A percentile compares a stretch with the other conserved stretches of the same genome.
phyloP scores from a whole-genome alignment of 2,797 vertebrate species.

The Acanthurus leucopareius region DNA sequence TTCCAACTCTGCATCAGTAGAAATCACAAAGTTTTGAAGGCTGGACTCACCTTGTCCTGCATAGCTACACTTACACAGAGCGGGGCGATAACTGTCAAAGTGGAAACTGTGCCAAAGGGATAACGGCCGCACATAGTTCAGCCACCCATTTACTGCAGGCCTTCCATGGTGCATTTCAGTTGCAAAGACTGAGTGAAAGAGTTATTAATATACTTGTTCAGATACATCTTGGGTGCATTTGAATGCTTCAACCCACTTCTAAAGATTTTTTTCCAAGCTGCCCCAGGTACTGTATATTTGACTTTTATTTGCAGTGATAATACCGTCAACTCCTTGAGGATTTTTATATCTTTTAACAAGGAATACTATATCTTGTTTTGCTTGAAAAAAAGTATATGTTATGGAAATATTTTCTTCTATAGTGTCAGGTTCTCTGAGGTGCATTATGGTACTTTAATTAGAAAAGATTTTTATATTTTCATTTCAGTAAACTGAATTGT shows the following conservation, averaged over 20 bases:
- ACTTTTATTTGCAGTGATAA: slow-evolving; percentile 40
- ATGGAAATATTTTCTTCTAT: slow-evolving; percentile 49
- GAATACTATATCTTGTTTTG: slow-evolving; percentile 39
- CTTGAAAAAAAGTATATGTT: slow-evolving; percentile 35
- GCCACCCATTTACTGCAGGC: slow-evolving; percentile 39
- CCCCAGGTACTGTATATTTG: slow-evolving; percentile 21
- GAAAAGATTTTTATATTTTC: slow-evolving; percentile 27
- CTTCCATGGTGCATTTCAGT: slow-evolving; percentile 34
- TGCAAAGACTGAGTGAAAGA: slow-evolving; percentile 4
- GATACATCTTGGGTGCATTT: slow-evolving; percentile 4
- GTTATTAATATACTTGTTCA: slow-evolving; percentile 1
- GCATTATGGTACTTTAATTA: slow-evolving; percentile 27
- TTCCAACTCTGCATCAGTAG: slow-evolving; percentile 71
- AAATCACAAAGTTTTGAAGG: slow-evolving; percentile 83
- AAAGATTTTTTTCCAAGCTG: slow-evolving; percentile 24
- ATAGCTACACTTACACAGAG: slow-evolving; percentile 68
- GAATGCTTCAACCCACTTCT: slow-evolving; percentile 14
- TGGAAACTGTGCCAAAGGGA: slow-evolving; percentile 70
- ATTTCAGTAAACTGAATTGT: slow-evolving; percentile 14
- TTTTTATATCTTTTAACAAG: slow-evolving; percentile 36
- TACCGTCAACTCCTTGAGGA: slow-evolving; percentile 34
- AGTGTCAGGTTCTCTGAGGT: slow-evolving; percentile 24
- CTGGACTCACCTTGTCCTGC: slow-evolving; percentile 84
- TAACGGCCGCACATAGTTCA: slow-evolving; percentile 31
- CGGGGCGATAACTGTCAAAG: slow-evolving; percentile 57